Base-by-base conservation (phyloP, 35 echinoderm and acorn worm species). In the Hemicentrotus pulcherrimus region DNA sequence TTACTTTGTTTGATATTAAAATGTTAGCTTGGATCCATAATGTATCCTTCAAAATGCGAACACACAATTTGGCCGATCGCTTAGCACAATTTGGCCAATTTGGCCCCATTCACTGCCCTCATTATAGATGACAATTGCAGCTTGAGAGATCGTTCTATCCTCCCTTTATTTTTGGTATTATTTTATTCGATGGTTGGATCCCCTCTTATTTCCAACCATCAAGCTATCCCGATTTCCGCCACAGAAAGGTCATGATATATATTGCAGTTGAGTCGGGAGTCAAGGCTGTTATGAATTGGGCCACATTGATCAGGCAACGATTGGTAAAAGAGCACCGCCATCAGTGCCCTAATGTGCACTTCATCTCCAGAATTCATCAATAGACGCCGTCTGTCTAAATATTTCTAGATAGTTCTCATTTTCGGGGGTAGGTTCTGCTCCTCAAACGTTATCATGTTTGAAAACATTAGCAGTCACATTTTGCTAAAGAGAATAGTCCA, bases 61-160 rank as follows among this genome's bases (percentile, higher is more conserved):
- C 88, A 32, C 88, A 90, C 88, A 47, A 90, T 47, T 90, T 90
- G 88, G 88, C 24, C 32, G 31, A 90, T 90, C 88, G 32, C 88
- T 90, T 90, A 90, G 88, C 88, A 90, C 46, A 90, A 90, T 90
- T 90, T 28, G 16, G 16, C 46, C 88, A 90, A 90, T 90, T 90
- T 90, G 12, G 31, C 32, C 33, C 46, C 32, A 90, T 45, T 90
- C 88, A 90, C 88, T 28, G 19, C 15, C 31, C 32, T 90, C 88
- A 90, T 90, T 90, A 90, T 6, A 41, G 32, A 90, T 28, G 88
- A 45, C 88, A 45, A 90, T 35, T 90, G 88, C 88, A 90, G 88
- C 32, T 90, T 90, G 31, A 45, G 32, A 90, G 46, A 90, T 6
- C 13, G 14, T 90, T 28, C 88, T 90, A 33, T 18, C 46, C 88